These are phyloP conservation scores for Drosophila sechellia DNA, from an alignment of 1,140 invertebrate genomes.

Conservation along the genomic window DNA sequence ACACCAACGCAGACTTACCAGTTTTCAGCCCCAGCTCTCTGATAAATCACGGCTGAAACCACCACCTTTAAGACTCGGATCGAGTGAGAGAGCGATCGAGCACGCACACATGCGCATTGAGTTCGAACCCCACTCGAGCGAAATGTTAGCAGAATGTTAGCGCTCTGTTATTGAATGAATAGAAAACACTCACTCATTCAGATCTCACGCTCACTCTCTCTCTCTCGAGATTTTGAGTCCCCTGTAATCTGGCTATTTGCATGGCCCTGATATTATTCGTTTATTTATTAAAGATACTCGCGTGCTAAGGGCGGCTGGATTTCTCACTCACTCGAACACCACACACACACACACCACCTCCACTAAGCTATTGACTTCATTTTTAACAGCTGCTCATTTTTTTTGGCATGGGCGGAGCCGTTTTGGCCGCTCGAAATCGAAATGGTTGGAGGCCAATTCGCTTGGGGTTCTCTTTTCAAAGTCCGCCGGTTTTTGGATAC, in stretches of 20 bases:
- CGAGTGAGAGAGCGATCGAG: slow-evolving; percentile 27
- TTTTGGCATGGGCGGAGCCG: slow-evolving; percentile 69
- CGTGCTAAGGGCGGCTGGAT: slow-evolving; percentile 50
- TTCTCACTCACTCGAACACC: slow-evolving; percentile 31
- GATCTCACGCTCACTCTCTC: background rate
- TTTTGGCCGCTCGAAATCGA: slow-evolving; percentile 28
- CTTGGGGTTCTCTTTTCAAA: slow-evolving; percentile 7
- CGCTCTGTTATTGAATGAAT: slow-evolving; percentile 28
- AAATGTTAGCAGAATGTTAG: slow-evolving; percentile 30
- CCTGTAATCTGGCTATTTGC: slow-evolving; percentile 53
- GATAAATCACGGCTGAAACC: slow-evolving; percentile 63
- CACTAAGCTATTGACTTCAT: slow-evolving; percentile 63
- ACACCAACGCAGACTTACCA: slow-evolving; percentile 32
- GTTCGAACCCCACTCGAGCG: slow-evolving; percentile 23
- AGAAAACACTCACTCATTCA: slow-evolving; percentile 8
- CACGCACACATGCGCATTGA: slow-evolving; percentile 7
- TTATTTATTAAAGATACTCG: slow-evolving; percentile 63
- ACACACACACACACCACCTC: slow-evolving; percentile 15
- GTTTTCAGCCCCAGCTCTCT: slow-evolving; percentile 51
- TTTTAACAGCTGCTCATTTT: slow-evolving; percentile 74
- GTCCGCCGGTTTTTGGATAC: slow-evolving; percentile 10
- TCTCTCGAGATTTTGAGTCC: slow-evolving; percentile 7
- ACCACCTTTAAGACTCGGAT: slow-evolving; percentile 25
- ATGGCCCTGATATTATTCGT: slow-evolving; percentile 80
- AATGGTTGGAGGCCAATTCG: slow-evolving; percentile 43